A percentile compares a stretch with the other conserved stretches of the same genome.
Evolutionary conservation across 2,113 vertebrate genomes (phyloP).

Genomic region (Anthoscopus minutus): DNA sequence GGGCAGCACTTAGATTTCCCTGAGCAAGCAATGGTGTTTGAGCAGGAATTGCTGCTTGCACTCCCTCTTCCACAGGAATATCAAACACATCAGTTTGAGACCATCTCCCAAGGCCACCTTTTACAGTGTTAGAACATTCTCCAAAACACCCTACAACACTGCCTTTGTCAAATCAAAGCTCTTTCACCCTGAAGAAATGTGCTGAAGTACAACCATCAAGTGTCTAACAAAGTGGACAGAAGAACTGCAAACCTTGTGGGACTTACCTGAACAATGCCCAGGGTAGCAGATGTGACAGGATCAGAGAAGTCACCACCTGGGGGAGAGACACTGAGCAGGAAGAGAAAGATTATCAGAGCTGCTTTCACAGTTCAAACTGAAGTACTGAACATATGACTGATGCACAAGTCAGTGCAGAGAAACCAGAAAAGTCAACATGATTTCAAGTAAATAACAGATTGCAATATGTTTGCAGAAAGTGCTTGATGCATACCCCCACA

Average conservation of each 20-base stretch:
- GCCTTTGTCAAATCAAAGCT: background rate
- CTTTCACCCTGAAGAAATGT: background rate
- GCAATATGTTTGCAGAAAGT: background rate
- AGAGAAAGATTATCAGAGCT: background rate
- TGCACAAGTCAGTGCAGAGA: background rate
- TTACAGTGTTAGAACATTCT: background rate
- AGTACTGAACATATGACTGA: background rate
- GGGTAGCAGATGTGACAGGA: constrained; percentile 95
- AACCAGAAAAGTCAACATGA: background rate
- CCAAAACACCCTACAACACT: background rate
- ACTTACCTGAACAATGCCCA: constrained; percentile 91
- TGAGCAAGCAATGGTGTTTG: background rate
- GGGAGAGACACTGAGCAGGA: constrained; percentile 84
- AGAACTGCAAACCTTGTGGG: background rate
- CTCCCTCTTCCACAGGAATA: background rate
- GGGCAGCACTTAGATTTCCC: background rate
- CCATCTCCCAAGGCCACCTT: background rate
- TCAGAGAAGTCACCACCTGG: constrained; percentile 98
- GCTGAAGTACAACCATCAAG: background rate
- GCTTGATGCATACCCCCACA: background rate
- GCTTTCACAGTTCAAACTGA: background rate
- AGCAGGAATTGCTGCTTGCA: background rate
- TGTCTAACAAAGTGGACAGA: background rate
- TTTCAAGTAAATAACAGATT: background rate
- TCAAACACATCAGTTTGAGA: background rate